Conservation (phyloP, 2,113 vertebrate genomes). For the Dicentrarchus labrax region DNA sequence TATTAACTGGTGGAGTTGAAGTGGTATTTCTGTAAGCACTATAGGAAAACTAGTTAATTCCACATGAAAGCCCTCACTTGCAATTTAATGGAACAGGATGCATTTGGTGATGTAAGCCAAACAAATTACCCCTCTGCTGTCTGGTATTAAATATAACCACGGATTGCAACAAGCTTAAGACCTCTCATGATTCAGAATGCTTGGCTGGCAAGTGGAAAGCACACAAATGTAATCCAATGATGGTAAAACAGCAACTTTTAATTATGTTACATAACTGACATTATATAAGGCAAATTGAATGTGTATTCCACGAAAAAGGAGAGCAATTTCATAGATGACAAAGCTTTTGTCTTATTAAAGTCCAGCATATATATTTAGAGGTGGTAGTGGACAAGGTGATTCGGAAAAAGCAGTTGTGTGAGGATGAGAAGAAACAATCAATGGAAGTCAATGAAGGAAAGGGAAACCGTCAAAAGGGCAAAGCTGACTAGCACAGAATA, state of each 20-base stretch:
- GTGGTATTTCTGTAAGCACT: slow-evolving; percentile 34
- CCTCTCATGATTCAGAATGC: slow-evolving; percentile 51
- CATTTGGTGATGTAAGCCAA: slow-evolving; percentile 60
- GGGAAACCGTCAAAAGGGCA: neutral
- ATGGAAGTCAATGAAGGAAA: neutral
- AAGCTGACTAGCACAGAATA: neutral
- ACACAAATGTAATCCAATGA: slow-evolving; percentile 56
- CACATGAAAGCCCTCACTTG: slow-evolving; percentile 53
- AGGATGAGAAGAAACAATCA: neutral
- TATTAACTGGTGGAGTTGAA: slow-evolving; percentile 20
- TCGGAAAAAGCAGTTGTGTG: neutral
- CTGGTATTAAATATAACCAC: slow-evolving; percentile 63
- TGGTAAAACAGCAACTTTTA: slow-evolving; percentile 66
- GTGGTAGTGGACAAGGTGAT: slow-evolving; percentile 1
- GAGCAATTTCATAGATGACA: slow-evolving; percentile 21
- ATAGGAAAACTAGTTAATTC: slow-evolving; percentile 52
- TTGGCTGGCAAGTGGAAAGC: slow-evolving; percentile 47
- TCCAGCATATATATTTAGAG: slow-evolving; percentile 3
- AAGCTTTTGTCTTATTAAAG: slow-evolving; percentile 40
- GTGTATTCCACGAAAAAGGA: slow-evolving; percentile 30
- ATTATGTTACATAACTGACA: slow-evolving; percentile 71
- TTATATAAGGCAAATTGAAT: slow-evolving; percentile 72
- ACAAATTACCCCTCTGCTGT: slow-evolving; percentile 57
- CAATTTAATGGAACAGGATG: slow-evolving; percentile 48
- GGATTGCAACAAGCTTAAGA: slow-evolving; percentile 60